Evolutionary conservation across 1,140 invertebrate species (phyloP).

Genomic region (Orius laevigatus): DNA sequence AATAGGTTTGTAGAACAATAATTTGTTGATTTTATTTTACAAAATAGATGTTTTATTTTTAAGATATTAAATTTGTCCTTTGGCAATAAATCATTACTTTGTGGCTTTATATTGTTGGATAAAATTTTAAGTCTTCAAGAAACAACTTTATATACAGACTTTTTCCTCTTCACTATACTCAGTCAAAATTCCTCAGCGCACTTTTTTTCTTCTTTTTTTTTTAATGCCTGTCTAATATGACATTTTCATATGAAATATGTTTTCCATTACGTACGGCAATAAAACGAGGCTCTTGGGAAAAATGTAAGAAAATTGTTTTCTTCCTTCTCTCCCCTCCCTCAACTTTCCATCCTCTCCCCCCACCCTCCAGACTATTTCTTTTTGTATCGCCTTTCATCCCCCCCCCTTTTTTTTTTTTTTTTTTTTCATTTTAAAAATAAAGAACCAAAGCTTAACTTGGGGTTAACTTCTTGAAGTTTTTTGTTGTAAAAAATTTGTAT

Average conservation of each 20-base stretch:
- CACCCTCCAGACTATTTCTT: neutral
- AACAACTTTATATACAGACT: conserved; percentile 5
- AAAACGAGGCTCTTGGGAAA: conserved; percentile 13
- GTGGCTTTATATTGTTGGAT: no score
- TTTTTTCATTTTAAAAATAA: no score
- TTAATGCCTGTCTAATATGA: conserved; percentile 16
- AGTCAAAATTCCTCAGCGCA: neutral
- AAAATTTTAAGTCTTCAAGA: no score
- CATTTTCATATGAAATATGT: conserved; percentile 16
- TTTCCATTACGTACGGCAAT: conserved; percentile 15
- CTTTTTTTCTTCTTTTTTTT: conserved; percentile 9
- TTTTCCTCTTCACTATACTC: neutral
- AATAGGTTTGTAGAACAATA: no score
- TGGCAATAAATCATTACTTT: no score
- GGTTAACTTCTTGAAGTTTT: no score
- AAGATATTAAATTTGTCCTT: no score
- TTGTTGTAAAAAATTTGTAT: no score
- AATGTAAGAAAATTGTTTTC: conserved; percentile 15
- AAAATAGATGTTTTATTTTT: no score
- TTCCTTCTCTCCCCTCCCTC: conserved; percentile 1
- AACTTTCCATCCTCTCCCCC: neutral
- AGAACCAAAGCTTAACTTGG: no score
- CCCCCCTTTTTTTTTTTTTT: neutral
- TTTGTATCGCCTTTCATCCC: neutral
- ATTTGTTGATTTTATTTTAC: no score